A percentile compares a stretch with the other conserved stretches of the same genome.
Evolutionary conservation across 2,797 vertebrate species (phyloP).

Genomic region (Silurus lanzhouensis): DNA sequence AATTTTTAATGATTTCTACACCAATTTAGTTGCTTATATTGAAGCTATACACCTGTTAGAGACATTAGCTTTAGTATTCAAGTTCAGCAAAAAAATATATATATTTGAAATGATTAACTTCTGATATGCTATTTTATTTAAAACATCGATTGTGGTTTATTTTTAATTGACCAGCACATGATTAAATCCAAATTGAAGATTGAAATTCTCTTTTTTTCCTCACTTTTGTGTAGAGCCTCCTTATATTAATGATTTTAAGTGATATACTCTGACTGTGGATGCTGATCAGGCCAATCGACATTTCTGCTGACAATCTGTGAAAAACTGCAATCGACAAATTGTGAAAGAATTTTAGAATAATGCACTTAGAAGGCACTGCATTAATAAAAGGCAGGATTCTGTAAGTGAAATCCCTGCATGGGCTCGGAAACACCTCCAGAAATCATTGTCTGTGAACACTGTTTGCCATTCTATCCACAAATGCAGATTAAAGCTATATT

Average conservation of each 20-base stretch:
- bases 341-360: too few relatives aligned
- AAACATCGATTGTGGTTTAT: background rate
- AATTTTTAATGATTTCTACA: too few relatives aligned
- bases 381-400: background rate
- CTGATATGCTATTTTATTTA: background rate
- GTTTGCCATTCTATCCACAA: too few relatives aligned
- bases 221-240: background rate
- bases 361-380: background rate
- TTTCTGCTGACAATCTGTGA: conserved; percentile 1
- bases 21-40: background rate
- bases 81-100: background rate
- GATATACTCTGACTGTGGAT: background rate
- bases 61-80: background rate
- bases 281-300: background rate
- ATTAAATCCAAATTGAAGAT: background rate
- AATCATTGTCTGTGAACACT: too few relatives aligned
- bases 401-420: too few relatives aligned
- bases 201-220: background rate
- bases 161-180: background rate
- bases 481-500: too few relatives aligned
- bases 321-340: too few relatives aligned
- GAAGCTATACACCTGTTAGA: background rate
- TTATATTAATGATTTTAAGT: background rate
- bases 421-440: too few relatives aligned
- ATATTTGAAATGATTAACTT: too few relatives aligned